These are phyloP conservation scores for Pseudoatta argentina DNA, from an alignment of 1,140 invertebrate genomes.

Conservation along the genomic window DNA sequence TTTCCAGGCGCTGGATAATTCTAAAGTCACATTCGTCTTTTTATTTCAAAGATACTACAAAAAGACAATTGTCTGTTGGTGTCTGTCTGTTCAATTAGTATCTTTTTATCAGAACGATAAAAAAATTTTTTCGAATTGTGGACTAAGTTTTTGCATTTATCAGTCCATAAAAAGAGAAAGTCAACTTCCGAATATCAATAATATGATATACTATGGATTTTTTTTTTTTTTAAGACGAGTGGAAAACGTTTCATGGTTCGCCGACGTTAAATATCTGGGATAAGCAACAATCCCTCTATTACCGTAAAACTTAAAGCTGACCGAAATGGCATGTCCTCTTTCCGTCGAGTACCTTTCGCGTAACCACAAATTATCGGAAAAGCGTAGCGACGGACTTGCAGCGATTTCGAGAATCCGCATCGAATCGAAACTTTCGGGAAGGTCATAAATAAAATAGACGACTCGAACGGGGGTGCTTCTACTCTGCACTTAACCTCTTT, in stretches of 20 bases:
- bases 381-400: constrained; percentile 26
- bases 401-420: constrained; percentile 69
- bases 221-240: not conserved
- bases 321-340: constrained; percentile 14
- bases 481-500: constrained; percentile 78
- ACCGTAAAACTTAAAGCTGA: constrained; percentile 39
- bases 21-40: not conserved
- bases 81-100: not conserved
- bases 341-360: constrained; percentile 14
- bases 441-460: constrained; percentile 78
- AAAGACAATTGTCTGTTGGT: not conserved
- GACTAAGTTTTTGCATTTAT: not conserved
- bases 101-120: not conserved
- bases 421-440: constrained; percentile 77
- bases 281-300: not conserved
- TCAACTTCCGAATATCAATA: not conserved
- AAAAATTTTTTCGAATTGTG: not conserved
- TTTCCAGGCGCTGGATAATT: not conserved
- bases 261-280: constrained; percentile 3
- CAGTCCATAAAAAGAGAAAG: constrained; percentile 14
- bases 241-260: constrained; percentile 50
- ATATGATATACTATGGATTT: not conserved
- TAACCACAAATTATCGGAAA: constrained; percentile 34
- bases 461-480: constrained; percentile 48
- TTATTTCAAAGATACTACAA: not conserved